Percentiles rank a stretch among this genome's conserved stretches.
Conservation (phyloP, 1,140 invertebrate genomes). For the Eciton burchellii region DNA sequence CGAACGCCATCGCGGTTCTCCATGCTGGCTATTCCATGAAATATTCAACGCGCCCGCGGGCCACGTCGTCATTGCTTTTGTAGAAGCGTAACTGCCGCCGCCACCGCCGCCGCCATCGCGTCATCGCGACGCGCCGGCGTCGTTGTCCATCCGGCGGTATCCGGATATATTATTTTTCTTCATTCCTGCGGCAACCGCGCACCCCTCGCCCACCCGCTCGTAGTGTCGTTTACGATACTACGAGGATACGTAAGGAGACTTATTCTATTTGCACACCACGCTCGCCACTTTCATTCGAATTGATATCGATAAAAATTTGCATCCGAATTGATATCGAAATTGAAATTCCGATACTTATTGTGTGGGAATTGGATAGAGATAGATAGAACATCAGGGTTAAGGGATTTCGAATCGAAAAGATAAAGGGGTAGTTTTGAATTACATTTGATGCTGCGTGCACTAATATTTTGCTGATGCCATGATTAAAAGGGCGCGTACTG, state of each 20-base stretch:
- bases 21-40: constrained; percentile 77
- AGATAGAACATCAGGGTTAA: too few relatives aligned
- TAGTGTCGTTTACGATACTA: background rate
- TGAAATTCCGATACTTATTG: too few relatives aligned
- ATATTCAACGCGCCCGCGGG: constrained; percentile 79
- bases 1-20: constrained; percentile 72
- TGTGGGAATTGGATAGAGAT: too few relatives aligned
- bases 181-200: constrained; percentile 59
- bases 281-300: constrained; percentile 1
- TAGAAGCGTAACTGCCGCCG: constrained; percentile 44
- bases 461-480: too few relatives aligned
- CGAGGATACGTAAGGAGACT: constrained; percentile 1
- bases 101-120: constrained; percentile 22
- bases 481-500: too few relatives aligned
- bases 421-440: too few relatives aligned
- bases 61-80: constrained; percentile 74
- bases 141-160: constrained; percentile 76
- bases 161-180: constrained; percentile 77
- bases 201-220: background rate
- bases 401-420: too few relatives aligned
- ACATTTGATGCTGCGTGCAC: too few relatives aligned
- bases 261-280: background rate
- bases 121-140: constrained; percentile 28
- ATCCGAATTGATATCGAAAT: background rate
- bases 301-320: too few relatives aligned